Evolutionary conservation across 2,888 invertebrate species (phyloP).

Genomic region (Drosophila nigricruria): DNA sequence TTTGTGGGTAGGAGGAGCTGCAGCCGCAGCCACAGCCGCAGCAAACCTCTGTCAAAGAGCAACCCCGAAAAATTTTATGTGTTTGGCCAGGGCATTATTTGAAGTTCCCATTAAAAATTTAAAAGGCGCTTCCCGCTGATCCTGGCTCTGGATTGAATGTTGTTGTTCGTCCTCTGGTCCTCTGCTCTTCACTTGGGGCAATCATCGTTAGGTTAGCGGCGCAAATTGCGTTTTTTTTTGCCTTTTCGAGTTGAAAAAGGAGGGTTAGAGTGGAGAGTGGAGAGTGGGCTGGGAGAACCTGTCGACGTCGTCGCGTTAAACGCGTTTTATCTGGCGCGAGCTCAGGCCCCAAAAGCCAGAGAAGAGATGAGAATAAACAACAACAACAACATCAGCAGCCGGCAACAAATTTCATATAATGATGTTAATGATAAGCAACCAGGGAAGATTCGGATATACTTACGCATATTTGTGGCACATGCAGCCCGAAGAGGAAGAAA

Average conservation of each 20-base stretch:
- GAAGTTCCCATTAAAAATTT: slow-evolving; percentile 81
- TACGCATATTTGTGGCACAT: slow-evolving; percentile 76
- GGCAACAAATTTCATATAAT: slow-evolving; percentile 69
- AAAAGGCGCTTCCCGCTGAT: slow-evolving; percentile 65
- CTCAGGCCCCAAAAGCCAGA: slow-evolving; percentile 34
- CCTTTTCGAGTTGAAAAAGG: neutral
- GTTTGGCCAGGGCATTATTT: slow-evolving; percentile 66
- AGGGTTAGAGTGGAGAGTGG: neutral
- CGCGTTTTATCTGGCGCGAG: slow-evolving; percentile 60
- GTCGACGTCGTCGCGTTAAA: slow-evolving; percentile 48
- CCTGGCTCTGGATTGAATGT: slow-evolving; percentile 21
- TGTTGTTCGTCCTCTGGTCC: slow-evolving; percentile 4
- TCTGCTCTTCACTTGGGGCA: slow-evolving; percentile 56
- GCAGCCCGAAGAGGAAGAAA: slow-evolving; percentile 32
- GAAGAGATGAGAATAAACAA: slow-evolving; percentile 35
- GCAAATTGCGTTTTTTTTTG: slow-evolving; percentile 65
- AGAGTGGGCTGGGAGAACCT: slow-evolving; percentile 1
- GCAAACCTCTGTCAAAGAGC: slow-evolving; percentile 43
- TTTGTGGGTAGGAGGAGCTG: slow-evolving; percentile 12
- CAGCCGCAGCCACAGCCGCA: neutral
- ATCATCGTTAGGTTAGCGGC: slow-evolving; percentile 79
- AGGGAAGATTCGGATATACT: slow-evolving; percentile 59
- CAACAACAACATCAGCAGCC: slow-evolving; percentile 27
- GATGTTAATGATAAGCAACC: slow-evolving; percentile 76
- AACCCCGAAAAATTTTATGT: slow-evolving; percentile 51